A percentile compares a stretch with the other conserved stretches of the same genome.
phyloP scores from a whole-genome alignment of 2,888 invertebrate genomes.

The Corythucha ciliata region DNA sequence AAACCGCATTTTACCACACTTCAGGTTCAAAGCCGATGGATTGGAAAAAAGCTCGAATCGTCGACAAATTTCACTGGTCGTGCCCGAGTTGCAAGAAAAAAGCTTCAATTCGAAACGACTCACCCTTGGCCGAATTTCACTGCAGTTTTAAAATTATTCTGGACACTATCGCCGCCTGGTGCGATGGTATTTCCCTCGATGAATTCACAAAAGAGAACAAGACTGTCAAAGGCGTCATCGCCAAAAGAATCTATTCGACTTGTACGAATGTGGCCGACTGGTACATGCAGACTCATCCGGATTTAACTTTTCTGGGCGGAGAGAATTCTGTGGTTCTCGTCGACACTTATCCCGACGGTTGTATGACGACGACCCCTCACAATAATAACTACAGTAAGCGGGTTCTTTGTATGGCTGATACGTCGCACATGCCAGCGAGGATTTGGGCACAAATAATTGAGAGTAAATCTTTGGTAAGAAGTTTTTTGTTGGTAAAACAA shows the following conservation, averaged over 20 bases:
- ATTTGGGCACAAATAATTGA: constrained; percentile 44
- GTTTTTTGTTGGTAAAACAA: no score
- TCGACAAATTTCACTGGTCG: constrained; percentile 47
- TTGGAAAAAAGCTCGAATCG: constrained; percentile 46
- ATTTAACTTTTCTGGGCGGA: constrained; percentile 50
- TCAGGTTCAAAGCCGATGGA: constrained; percentile 37
- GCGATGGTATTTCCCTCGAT: constrained; percentile 42
- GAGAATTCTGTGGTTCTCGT: constrained; percentile 50
- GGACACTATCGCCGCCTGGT: constrained; percentile 56
- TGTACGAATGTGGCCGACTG: constrained; percentile 47
- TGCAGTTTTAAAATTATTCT: constrained; percentile 53
- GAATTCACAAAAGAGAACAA: constrained; percentile 30
- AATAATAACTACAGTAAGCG: constrained; percentile 49
- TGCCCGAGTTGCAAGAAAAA: constrained; percentile 44
- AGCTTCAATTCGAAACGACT: constrained; percentile 45
- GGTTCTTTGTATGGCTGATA: constrained; percentile 58
- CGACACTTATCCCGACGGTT: constrained; percentile 56
- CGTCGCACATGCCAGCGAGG: constrained; percentile 43
- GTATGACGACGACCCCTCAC: constrained; percentile 46
- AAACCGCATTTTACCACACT: no score
- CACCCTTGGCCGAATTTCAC: constrained; percentile 54
- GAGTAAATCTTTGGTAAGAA: constrained; percentile 26
- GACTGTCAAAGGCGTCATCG: constrained; percentile 41
- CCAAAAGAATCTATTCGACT: constrained; percentile 49
- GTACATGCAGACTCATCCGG: constrained; percentile 44